phyloP scores from a whole-genome alignment of 2,797 vertebrate species.

The Rhinogobio ventralis region DNA sequence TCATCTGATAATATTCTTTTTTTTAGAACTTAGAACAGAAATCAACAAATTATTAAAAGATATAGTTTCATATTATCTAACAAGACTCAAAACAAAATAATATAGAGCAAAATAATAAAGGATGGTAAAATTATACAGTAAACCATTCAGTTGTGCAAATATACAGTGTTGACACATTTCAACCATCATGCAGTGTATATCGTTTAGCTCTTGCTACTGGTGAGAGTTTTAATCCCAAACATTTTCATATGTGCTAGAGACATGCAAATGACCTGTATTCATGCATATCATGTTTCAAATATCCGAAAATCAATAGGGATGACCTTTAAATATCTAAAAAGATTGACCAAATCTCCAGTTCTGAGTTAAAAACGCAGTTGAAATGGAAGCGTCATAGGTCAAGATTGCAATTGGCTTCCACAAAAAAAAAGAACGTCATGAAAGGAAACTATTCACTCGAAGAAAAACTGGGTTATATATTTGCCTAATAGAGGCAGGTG shows the following conservation, averaged over 20 bases:
- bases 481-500: slow-evolving; percentile 36
- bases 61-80: background rate
- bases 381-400: slow-evolving; percentile 26
- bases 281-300: slow-evolving; percentile 26
- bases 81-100: background rate
- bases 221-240: background rate
- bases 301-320: slow-evolving; percentile 35
- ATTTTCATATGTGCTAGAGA: background rate
- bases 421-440: background rate
- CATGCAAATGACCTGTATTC: slow-evolving; percentile 35
- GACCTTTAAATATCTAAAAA: slow-evolving; percentile 40
- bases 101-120: background rate
- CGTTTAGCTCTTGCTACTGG: background rate
- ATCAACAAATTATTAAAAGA: background rate
- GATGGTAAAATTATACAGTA: background rate
- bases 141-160: background rate
- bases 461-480: slow-evolving; percentile 17
- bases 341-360: slow-evolving; percentile 40
- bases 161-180: background rate
- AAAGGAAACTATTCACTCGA: slow-evolving; percentile 11
- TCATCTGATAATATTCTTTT: background rate
- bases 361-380: slow-evolving; percentile 25
- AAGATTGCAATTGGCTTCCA: slow-evolving; percentile 25
- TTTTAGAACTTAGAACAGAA: background rate
- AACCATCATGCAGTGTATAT: background rate